phyloP scores from a whole-genome alignment of 1,140 invertebrate genomes.

The Solenopsis fugax region DNA sequence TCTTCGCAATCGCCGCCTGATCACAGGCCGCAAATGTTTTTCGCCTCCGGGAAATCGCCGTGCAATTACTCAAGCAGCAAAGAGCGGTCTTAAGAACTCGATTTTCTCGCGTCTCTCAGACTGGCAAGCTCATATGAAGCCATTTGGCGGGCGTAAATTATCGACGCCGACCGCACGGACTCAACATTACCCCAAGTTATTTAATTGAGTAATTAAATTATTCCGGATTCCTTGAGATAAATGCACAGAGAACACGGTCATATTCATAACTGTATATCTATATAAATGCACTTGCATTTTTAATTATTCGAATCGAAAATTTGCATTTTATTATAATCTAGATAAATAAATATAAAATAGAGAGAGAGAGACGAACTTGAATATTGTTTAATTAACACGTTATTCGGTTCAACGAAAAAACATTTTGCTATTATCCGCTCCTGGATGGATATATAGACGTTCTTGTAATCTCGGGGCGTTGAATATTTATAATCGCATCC shows the following conservation, averaged over 20 bases:
- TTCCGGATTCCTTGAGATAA: not conserved
- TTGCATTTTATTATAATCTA: not conserved
- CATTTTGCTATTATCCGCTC: not conserved
- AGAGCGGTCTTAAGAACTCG: conserved; percentile 20
- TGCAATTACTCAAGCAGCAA: conserved; percentile 34
- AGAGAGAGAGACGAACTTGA: conserved; percentile 30
- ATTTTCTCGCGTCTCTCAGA: conserved; percentile 35
- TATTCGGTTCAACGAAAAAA: not conserved
- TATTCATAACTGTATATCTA: conserved; percentile 1
- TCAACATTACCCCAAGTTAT: conserved; percentile 22
- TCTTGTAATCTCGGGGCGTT: conserved; percentile 2
- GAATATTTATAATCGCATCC: conserved; percentile 68
- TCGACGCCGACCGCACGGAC: not conserved
- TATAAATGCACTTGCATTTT: not conserved
- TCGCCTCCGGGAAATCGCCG: not conserved
- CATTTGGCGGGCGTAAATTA: conserved; percentile 42
- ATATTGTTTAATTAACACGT: not conserved
- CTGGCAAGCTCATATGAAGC: conserved; percentile 30
- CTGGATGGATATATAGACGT: not conserved
- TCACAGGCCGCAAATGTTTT: conserved; percentile 11
- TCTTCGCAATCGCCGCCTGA: conserved; percentile 24
- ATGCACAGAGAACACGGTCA: not conserved
- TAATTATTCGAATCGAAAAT: not conserved
- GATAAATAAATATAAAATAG: not conserved
- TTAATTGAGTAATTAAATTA: conserved; percentile 54